Evolutionary conservation across 2,888 invertebrate genomes (phyloP), one percentile per base, ranked within the genome.

Genomic region (Tyria jacobaeae): DNA sequence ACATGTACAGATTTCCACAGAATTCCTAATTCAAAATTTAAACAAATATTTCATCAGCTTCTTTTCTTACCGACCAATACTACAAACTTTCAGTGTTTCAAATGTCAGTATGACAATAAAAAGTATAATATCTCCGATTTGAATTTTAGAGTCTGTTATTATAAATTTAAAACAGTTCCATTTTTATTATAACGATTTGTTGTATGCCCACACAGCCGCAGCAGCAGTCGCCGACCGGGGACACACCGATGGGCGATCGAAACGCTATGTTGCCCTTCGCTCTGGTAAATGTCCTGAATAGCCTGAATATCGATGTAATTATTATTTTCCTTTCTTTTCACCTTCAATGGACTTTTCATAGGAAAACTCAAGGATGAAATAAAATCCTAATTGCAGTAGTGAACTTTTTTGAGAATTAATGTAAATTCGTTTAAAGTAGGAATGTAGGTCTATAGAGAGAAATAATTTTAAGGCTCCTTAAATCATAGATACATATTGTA

Each of bases 261-360:
- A 90, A 84, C 86, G 75, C 89, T 21, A 92, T 94, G 92, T 86
- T 94, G 85, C 94, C 94, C 76, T 94, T 92, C 87, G 94, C 93
- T 82, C 87, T 94, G 94, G 94, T 94, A 94, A 94, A 92, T 94
- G 83, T 88, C 91, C 91, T 92, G 89, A 93, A 92, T 93, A 92
- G 79, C 91, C 91, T 93, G 75, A 91, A 92, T 91, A 91, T 92
- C 77, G 92, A 92, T 92, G 92, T 92, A 92, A 93, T 91, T 92
- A 93, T 89, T 87, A 59, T 66, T 76, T 62, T 70, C 69, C 78
- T 81, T 77, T 79, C 74, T 78, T 80, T 76, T 76, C 77, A 60
- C 81, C 83, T 67, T 62, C 65, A 34, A 25, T 61, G 60, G 52
- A 53, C 1, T 50, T 52, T 64, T 61, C 47, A 60, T 78, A 73